A percentile compares a stretch with the other conserved stretches of the same genome.
phyloP scores from a whole-genome alignment of 1,140 invertebrate genomes.

The Piezodorus guildinii region DNA sequence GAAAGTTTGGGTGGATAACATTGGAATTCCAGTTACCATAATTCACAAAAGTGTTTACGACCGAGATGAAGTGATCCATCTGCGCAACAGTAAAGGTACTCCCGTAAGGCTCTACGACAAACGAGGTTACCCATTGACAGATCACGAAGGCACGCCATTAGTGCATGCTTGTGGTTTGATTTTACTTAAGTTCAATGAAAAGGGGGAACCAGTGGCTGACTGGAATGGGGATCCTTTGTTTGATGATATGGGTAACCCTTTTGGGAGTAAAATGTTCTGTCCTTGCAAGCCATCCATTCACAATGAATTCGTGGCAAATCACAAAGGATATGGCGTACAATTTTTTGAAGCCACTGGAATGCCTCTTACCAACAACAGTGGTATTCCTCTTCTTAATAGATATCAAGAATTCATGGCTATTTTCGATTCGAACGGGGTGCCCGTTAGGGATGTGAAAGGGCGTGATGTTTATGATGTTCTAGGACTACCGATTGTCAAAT shows the following conservation, averaged over 20 bases:
- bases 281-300: neutral
- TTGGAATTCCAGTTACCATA: neutral
- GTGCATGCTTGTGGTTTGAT: neutral
- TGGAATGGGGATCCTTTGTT: neutral
- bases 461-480: neutral
- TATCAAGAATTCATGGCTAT: neutral
- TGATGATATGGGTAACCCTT: neutral
- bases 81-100: neutral
- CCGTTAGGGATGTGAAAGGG: neutral
- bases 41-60: constrained; percentile 9
- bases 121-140: neutral
- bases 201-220: neutral
- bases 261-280: neutral
- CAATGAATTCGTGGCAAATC: too few relatives aligned
- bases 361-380: neutral
- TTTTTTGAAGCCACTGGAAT: neutral
- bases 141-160: constrained; percentile 1
- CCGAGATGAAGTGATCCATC: neutral
- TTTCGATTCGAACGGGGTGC: neutral
- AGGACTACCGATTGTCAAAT: neutral
- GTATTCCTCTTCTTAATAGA: constrained; percentile 1
- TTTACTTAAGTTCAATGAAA: neutral
- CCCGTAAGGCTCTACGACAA: neutral
- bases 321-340: neutral
- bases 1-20: neutral